A percentile compares a stretch with the other conserved stretches of the same genome.
Conservation (phyloP, 2,888 invertebrate species). For the Chesias legatella region DNA sequence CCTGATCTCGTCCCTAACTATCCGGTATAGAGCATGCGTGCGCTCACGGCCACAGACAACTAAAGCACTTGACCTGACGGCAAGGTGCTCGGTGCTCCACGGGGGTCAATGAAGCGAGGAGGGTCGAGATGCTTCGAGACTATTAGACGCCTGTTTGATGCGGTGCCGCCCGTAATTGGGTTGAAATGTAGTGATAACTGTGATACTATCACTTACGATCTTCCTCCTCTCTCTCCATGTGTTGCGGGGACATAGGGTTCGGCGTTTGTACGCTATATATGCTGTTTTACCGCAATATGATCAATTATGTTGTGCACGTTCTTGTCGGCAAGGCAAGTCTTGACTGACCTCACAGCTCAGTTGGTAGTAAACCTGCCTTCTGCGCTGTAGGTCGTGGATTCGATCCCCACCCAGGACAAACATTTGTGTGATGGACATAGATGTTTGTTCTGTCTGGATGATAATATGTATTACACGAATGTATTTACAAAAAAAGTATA, state of each 20-base stretch:
- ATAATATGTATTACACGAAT: too few relatives aligned
- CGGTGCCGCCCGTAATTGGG: constrained; percentile 26
- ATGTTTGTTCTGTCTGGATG: too few relatives aligned
- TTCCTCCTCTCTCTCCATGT: neutral
- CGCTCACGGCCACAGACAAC: constrained; percentile 46
- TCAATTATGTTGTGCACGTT: neutral
- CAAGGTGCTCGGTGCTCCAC: constrained; percentile 44
- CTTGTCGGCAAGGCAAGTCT: too few relatives aligned
- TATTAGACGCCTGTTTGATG: constrained; percentile 33
- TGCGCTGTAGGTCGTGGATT: too few relatives aligned
- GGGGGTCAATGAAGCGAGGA: constrained; percentile 45
- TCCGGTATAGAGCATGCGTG: constrained; percentile 6
- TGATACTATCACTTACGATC: constrained; percentile 6
- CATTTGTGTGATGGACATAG: too few relatives aligned
- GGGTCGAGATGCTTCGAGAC: constrained; percentile 44
- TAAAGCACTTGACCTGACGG: constrained; percentile 62
- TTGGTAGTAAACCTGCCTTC: too few relatives aligned
- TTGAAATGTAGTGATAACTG: constrained; percentile 16
- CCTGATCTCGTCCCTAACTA: too few relatives aligned
- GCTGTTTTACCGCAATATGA: neutral
- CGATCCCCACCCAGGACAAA: too few relatives aligned
- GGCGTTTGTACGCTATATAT: too few relatives aligned
- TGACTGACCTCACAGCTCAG: too few relatives aligned
- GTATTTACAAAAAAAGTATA: too few relatives aligned
- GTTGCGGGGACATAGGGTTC: too few relatives aligned